Evolutionary conservation across 2,888 invertebrate genomes (phyloP).

Genomic region (Dorcus parallelipipedus): DNA sequence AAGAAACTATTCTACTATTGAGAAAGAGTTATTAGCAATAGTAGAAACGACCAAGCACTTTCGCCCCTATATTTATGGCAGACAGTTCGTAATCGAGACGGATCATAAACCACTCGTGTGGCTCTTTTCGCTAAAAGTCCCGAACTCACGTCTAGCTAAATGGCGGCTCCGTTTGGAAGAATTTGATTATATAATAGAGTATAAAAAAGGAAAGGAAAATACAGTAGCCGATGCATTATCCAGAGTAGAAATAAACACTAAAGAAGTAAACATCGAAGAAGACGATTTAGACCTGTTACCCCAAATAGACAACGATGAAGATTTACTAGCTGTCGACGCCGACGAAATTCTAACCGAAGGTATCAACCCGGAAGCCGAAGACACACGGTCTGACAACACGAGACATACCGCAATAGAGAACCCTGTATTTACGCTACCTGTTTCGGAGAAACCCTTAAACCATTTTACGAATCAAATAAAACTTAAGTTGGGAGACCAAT

Average conservation of each 20-base stretch:
- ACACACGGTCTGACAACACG: too few species aligned
- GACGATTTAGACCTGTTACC: too few species aligned
- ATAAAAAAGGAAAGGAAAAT: conserved; percentile 19
- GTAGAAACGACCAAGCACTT: conserved; percentile 5
- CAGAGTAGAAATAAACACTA: conserved; percentile 9
- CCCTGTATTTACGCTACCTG: too few species aligned
- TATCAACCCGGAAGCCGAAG: too few species aligned
- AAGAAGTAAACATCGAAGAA: background rate
- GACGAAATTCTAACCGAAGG: too few species aligned
- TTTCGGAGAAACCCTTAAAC: too few species aligned
- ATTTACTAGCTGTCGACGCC: too few species aligned
- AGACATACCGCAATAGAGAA: too few species aligned
- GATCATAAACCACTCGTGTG: conserved; percentile 18
- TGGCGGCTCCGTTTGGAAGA: conserved; percentile 14
- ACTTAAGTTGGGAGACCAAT: too few species aligned
- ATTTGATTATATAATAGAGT: conserved; percentile 8
- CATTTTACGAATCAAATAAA: too few species aligned
- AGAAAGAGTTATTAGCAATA: background rate
- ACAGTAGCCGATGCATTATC: conserved; percentile 14
- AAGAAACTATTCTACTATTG: background rate
- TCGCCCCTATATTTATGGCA: conserved; percentile 11
- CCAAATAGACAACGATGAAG: too few species aligned
- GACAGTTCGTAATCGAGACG: conserved; percentile 11
- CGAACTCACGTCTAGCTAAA: conserved; percentile 1
- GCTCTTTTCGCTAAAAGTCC: conserved; percentile 10